phyloP scores from a whole-genome alignment of 2,797 vertebrate species.

The Enteromius anoplus region DNA sequence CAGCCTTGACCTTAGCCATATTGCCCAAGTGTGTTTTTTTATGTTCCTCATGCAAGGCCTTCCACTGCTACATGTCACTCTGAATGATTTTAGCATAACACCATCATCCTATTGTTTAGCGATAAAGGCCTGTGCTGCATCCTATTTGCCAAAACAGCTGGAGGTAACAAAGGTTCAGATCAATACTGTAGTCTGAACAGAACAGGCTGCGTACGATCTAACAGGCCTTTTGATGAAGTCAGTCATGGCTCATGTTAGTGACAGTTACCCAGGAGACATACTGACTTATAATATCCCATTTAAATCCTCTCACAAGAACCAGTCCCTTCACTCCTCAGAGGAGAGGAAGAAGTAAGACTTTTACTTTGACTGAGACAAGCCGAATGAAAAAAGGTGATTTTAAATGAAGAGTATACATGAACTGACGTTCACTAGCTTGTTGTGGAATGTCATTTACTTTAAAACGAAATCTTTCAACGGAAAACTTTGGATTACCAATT shows the following conservation, averaged over 20 bases:
- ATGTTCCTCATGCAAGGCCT: slow-evolving; percentile 17
- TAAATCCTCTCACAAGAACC: neutral
- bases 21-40: slow-evolving; percentile 26
- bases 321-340: neutral
- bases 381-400: neutral
- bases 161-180: slow-evolving; percentile 27
- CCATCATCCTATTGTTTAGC: slow-evolving; percentile 19
- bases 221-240: slow-evolving; percentile 37
- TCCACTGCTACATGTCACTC: slow-evolving; percentile 19
- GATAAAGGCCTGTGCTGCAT: slow-evolving; percentile 24
- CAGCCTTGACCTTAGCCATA: slow-evolving; percentile 40
- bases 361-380: neutral
- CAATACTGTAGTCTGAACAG: slow-evolving; percentile 21
- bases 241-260: neutral
- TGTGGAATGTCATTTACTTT: neutral
- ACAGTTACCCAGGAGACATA: neutral
- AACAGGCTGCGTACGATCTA: neutral
- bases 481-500: neutral
- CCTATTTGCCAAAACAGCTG: slow-evolving; percentile 42
- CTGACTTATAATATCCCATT: neutral
- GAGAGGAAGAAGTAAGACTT: neutral
- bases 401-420: neutral
- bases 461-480: neutral
- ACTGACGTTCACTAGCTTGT: neutral
- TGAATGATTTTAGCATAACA: slow-evolving; percentile 16